Evolutionary conservation across 2,888 invertebrate species (phyloP), one percentile per base, ranked within the genome.

Genomic region (Sericinus montela): DNA sequence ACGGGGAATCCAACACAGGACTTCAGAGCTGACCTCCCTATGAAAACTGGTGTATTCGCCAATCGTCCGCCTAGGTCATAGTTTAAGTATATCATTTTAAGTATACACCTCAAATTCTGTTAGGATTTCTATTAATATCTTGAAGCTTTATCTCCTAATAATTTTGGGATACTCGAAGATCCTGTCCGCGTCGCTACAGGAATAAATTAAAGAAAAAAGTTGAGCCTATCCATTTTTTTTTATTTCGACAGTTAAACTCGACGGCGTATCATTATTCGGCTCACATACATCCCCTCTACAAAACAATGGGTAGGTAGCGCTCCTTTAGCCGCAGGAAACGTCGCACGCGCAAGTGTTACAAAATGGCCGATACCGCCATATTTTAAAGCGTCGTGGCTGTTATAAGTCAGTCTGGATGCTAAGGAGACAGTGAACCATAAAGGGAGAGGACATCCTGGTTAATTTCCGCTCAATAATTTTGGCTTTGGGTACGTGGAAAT

Each of bases 321-420:
- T 78, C 76, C 84, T 86, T 87, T 83, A 69, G 81, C 66, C 75
- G 80, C 86, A 85, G 86, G 86, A 86, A 86, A 75, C 82, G 71
- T 55, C 71, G 84, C 62, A 87, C 87, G 87, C 86, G 85, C 69
- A 60, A 58, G 58, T 55, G 62, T 62, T 87, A 84, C 81, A 76
- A 84, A 86, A 79, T 78, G 76, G 72, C 70, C 54, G 63, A 55
- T 58, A 63, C 57, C 64, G 70, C 77, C 80, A 81, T 80, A 71
- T 75, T 70, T 65, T 64, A 72, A 53, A 54, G 48, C 45, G 29
- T 48, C 25, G 36, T 53, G 52, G 52, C 51, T 60, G 68, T 73
- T 75, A 77, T 74, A 75, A 67, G 73, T 66, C 68, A 63, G 80
- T 79, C 81, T 82, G 80, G 81, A 82, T 78, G 75, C 75, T 67